These are phyloP conservation scores for Myanophis thanlyinensis DNA, from an alignment of 2,113 vertebrate genomes.

Conservation along the genomic window DNA sequence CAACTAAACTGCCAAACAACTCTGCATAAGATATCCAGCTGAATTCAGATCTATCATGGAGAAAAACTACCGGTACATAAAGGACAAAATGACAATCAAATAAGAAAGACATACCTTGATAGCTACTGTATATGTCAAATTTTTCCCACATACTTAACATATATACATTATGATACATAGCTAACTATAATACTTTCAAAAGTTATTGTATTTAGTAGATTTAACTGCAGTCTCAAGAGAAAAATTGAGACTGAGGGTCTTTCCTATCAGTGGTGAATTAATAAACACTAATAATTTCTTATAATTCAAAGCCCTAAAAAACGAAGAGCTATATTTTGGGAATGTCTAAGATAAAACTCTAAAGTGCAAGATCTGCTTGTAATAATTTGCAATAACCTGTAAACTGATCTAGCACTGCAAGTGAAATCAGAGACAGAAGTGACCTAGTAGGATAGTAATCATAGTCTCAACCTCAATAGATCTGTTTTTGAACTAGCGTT, in stretches of 20 bases:
- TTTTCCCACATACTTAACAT: neutral
- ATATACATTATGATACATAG: neutral
- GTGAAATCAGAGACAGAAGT: slow-evolving; percentile 23
- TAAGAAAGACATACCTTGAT: neutral
- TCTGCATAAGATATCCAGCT: neutral
- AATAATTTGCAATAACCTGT: slow-evolving; percentile 1
- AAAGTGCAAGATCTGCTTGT: neutral
- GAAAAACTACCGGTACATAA: neutral
- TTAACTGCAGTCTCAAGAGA: slow-evolving; percentile 18
- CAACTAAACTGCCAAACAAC: neutral
- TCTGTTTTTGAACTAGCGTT: rapidly evolving
- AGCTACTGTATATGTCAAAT: slow-evolving; percentile 8
- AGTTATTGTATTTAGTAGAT: slow-evolving; percentile 17
- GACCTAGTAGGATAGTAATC: neutral
- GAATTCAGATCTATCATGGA: neutral
- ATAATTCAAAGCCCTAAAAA: neutral
- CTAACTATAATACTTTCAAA: slow-evolving; percentile 6
- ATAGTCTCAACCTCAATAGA: neutral
- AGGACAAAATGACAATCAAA: neutral
- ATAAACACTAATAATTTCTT: neutral
- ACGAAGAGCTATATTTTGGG: neutral
- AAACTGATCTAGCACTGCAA: neutral
- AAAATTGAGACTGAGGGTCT: slow-evolving; percentile 40
- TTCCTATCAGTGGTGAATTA: neutral
- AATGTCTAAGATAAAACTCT: slow-evolving; percentile 17